Evolutionary conservation across 2,888 invertebrate genomes (phyloP).

Genomic region (Dynastes tityus): DNA sequence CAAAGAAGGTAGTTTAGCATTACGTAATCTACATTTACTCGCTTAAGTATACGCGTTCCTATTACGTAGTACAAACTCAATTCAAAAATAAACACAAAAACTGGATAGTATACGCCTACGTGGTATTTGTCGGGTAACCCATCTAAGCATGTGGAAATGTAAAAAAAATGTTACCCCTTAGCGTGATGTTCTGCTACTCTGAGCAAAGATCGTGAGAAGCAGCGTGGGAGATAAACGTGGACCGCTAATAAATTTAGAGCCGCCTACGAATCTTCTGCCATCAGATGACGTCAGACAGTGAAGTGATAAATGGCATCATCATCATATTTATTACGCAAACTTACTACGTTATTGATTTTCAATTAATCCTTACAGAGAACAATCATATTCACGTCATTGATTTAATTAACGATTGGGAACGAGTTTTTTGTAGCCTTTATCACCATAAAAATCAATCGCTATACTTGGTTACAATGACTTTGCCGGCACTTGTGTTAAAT

Average conservation of each 20-base stretch:
- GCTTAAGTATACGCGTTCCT: not conserved
- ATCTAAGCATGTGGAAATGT: conserved; percentile 9
- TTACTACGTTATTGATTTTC: conserved; percentile 22
- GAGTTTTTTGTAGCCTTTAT: not conserved
- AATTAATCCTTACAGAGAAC: conserved; percentile 3
- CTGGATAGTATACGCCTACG: not conserved
- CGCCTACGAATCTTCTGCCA: conserved; percentile 8
- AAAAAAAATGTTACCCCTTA: conserved; percentile 15
- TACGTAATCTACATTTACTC: not conserved
- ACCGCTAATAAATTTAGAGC: conserved; percentile 10
- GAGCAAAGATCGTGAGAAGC: not conserved
- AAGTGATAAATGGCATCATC: conserved; percentile 13
- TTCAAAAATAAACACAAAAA: conserved; percentile 8
- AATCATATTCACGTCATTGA: not conserved
- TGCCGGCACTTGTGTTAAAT: no score
- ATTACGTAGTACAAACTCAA: not conserved
- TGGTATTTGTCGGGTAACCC: not conserved
- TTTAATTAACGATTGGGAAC: not conserved
- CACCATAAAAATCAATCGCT: no score
- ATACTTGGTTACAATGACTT: no score
- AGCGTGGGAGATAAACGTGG: conserved; percentile 16
- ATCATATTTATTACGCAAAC: conserved; percentile 13
- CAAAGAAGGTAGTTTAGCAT: no score
- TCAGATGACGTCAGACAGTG: not conserved
- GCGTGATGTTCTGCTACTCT: conserved; percentile 6